Evolutionary conservation across 2,888 invertebrate genomes (phyloP).

Genomic region (Polymixis flavicincta): DNA sequence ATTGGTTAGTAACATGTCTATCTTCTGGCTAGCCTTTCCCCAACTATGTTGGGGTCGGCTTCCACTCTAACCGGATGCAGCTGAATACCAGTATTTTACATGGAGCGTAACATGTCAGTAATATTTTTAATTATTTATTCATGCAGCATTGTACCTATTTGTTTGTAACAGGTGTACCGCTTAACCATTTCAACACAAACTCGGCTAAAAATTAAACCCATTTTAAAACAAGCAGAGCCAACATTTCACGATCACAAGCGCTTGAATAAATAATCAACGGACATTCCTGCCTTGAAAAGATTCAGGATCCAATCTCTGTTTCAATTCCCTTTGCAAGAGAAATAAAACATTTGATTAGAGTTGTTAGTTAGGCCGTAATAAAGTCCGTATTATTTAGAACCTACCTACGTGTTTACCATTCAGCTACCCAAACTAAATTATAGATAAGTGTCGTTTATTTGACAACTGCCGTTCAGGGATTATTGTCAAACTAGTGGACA

Average conservation of each 20-base stretch:
- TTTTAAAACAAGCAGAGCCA: constrained; percentile 12
- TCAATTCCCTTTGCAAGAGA: constrained; percentile 49
- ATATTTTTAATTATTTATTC: background rate
- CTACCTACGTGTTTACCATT: constrained; percentile 21
- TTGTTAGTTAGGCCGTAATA: constrained; percentile 44
- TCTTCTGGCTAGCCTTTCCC: too few relatives aligned
- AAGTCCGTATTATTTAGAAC: constrained; percentile 6
- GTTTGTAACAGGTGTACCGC: background rate
- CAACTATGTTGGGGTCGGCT: too few relatives aligned
- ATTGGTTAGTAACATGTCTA: background rate
- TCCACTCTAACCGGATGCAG: too few relatives aligned
- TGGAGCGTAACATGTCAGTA: too few relatives aligned
- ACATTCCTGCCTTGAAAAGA: constrained; percentile 18
- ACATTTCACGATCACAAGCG: constrained; percentile 18
- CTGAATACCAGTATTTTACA: too few relatives aligned
- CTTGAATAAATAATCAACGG: constrained; percentile 44
- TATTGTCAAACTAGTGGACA: constrained; percentile 39
- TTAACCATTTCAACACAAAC: constrained; percentile 9
- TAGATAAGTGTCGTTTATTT: constrained; percentile 51
- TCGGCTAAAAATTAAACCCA: constrained; percentile 2
- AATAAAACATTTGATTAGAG: constrained; percentile 57
- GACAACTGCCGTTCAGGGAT: constrained; percentile 34
- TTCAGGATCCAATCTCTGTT: constrained; percentile 53
- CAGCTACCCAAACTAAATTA: constrained; percentile 36
- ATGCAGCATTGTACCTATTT: constrained; percentile 1